These are phyloP conservation scores for Ellobius talpinus DNA, from an alignment of 2,113 vertebrate genomes.

Conservation along the genomic window DNA sequence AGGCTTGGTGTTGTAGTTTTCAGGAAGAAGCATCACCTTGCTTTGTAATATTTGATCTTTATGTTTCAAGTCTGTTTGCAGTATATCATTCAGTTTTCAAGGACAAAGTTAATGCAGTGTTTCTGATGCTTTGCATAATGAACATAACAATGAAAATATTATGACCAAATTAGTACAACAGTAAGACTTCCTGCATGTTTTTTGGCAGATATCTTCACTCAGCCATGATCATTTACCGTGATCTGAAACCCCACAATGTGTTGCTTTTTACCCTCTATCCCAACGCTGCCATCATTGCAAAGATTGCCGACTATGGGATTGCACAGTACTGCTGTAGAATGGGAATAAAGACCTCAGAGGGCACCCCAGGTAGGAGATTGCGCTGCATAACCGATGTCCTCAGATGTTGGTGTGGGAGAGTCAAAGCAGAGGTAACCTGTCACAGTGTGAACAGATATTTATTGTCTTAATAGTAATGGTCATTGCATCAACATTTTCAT, in stretches of 20 bases:
- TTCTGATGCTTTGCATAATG: constrained; percentile 21
- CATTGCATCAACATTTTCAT: neutral
- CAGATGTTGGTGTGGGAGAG: neutral
- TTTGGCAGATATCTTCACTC: constrained; percentile 94
- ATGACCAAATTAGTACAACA: neutral
- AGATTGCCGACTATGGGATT: constrained; percentile 98
- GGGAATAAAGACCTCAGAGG: constrained; percentile 97
- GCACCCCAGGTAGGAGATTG: constrained; percentile 92
- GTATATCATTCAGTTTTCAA: neutral
- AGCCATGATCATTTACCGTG: constrained; percentile 98
- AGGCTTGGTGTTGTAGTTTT: neutral
- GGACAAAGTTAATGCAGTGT: neutral
- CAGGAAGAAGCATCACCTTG: neutral
- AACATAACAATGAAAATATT: neutral
- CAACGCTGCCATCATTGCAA: constrained; percentile 95
- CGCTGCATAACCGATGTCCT: neutral
- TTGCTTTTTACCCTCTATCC: constrained; percentile 96
- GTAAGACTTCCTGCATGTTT: neutral
- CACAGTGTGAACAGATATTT: neutral
- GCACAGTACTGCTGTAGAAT: constrained; percentile 98
- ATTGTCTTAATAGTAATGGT: neutral
- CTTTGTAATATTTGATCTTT: neutral
- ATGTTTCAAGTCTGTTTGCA: constrained; percentile 6
- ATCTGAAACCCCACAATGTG: constrained; percentile 98
- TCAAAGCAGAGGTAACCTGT: neutral